Conservation (phyloP, 2,888 invertebrate genomes). For the Leistus spinibarbis region DNA sequence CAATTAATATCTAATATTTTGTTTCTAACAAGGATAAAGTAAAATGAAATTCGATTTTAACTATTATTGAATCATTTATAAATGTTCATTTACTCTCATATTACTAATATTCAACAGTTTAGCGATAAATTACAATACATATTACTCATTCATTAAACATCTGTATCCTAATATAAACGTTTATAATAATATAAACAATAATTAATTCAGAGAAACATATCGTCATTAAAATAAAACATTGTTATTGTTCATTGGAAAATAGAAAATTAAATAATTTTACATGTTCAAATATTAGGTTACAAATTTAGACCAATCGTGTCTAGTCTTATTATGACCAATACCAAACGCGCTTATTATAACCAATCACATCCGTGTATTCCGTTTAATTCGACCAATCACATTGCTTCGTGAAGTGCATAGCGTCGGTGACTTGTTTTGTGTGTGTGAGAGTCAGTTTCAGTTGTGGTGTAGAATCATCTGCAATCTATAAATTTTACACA, state of each 20-base stretch:
- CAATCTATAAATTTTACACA: background rate
- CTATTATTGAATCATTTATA: no score
- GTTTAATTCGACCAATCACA: constrained; percentile 19
- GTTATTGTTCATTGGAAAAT: background rate
- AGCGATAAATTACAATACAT: background rate
- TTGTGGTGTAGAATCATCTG: constrained; percentile 12
- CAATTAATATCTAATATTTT: no score
- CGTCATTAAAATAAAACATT: background rate
- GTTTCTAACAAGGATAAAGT: no score
- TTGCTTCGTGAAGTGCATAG: background rate
- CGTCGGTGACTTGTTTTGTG: constrained; percentile 29
- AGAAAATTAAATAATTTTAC: background rate
- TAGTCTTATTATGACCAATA: constrained; percentile 47
- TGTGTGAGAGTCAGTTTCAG: constrained; percentile 32
- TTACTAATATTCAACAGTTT: background rate
- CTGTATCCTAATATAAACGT: background rate
- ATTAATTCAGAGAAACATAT: background rate
- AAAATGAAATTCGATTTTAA: no score
- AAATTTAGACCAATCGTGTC: constrained; percentile 42
- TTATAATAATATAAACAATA: background rate
- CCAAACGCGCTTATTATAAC: constrained; percentile 32
- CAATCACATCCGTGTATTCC: constrained; percentile 21
- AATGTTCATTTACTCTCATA: no score
- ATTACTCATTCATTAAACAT: background rate
- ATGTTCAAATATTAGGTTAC: background rate